Evolutionary conservation across 2,888 invertebrate species (phyloP), one percentile per base, ranked within the genome.

Genomic region (Craniophora ligustri): DNA sequence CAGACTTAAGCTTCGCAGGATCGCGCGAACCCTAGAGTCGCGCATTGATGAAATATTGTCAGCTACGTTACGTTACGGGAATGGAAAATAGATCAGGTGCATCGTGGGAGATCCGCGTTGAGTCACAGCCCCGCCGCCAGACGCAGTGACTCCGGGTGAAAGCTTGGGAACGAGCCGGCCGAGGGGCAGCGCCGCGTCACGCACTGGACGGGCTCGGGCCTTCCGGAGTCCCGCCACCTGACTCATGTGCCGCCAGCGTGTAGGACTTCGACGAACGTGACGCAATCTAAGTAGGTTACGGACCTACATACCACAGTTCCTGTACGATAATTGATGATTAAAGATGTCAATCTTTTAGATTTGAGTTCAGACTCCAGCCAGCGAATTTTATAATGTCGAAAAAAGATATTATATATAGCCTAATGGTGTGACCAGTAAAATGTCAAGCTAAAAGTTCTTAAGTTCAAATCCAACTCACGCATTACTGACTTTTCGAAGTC

Each of bases 71-170:
- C 71, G 75, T 62, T 18, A 32, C 64, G 28, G 55, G 76, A 67
- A 75, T 77, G 53, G 51, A 28, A 72, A 77, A 67, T 62, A 64
- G 73, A 58, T 59, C 67, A 56, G 50, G 42, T 54, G 50, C 48
- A 26, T 36, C 46, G 67, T 55, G 76, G 67, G 73, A 75, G 74
- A 73, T 74, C 78, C 76, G 74, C 44, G 36, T 73, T 65, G 75
- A 77, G 50, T 75, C 74, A 81, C 64, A 36, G 7, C 14, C 10
- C 38, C 45, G 4, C 36, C 19, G 26, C 13, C 39, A 42, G 65
- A 34, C 47, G 15, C 19, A 5, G n/a, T 18, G 30, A 15, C 31
- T 49, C 32, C 42, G 5, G 7, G 59, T 21, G 59, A 58, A 26
- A 62, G 45, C 32, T 15, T 50, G 63, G 49, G 63, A 54, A 39